Conservation (phyloP, 1,140 invertebrate genomes). For the Bradynema listronoti region DNA sequence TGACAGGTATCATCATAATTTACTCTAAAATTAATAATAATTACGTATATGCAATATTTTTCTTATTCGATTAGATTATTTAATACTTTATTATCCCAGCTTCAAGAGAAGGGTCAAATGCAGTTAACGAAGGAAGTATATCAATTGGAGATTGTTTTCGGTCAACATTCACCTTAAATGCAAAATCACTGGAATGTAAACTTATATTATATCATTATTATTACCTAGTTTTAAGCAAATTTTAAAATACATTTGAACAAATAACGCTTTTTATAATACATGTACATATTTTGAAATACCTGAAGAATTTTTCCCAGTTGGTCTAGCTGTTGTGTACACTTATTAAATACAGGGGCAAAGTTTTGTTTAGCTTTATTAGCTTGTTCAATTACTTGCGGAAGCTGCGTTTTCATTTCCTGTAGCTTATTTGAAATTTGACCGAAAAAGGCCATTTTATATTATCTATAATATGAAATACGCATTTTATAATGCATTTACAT, state of each 20-base stretch:
- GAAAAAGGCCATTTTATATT: conserved; percentile 37
- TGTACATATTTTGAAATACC: conserved; percentile 26
- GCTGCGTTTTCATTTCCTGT: conserved; percentile 41
- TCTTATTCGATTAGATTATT: background rate
- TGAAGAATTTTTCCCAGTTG: conserved; percentile 50
- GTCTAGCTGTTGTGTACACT: conserved; percentile 46
- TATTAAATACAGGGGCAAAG: conserved; percentile 42
- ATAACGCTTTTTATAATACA: too few species aligned
- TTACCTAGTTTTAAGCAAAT: background rate
- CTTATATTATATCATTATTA: background rate
- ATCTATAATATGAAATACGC: too few species aligned
- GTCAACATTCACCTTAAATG: conserved; percentile 42
- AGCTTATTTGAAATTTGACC: conserved; percentile 36
- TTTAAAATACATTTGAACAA: too few species aligned
- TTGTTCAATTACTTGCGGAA: conserved; percentile 42
- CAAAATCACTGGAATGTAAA: background rate
- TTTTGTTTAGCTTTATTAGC: conserved; percentile 46
- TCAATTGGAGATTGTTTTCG: conserved; percentile 56
- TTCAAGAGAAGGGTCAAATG: conserved; percentile 53
- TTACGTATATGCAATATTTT: background rate
- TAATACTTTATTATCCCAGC: conserved; percentile 19
- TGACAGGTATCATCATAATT: conserved; percentile 49
- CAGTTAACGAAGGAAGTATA: conserved; percentile 48
- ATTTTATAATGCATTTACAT: too few species aligned
- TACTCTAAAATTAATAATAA: conserved; percentile 22